These are phyloP conservation scores for Myotis findleyi DNA, from an alignment of 2,797 vertebrate species.

Conservation along the genomic window DNA sequence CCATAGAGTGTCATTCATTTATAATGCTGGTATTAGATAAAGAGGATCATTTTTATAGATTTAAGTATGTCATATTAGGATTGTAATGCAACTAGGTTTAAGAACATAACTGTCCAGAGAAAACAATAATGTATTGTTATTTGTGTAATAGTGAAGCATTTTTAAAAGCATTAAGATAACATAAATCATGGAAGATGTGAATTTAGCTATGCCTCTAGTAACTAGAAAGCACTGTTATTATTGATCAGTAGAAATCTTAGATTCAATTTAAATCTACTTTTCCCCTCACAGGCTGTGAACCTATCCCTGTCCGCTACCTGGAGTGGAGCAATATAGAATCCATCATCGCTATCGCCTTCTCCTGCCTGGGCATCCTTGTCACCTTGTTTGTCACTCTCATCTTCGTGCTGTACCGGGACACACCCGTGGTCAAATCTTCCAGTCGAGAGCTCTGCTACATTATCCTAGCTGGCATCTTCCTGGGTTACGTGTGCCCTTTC, in stretches of 20 bases:
- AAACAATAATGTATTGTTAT: not conserved
- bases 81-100: not conserved
- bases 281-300: slow-evolving; percentile 92
- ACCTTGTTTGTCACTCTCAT: slow-evolving; percentile 99
- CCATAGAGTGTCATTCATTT: slow-evolving; percentile 4
- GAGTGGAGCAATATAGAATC: slow-evolving; percentile 98
- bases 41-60: not conserved
- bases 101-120: not conserved
- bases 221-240: not conserved
- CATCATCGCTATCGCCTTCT: slow-evolving; percentile 97
- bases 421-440: slow-evolving; percentile 98
- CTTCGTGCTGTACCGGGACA: slow-evolving; percentile 98
- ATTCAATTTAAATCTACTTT: slow-evolving; percentile 54
- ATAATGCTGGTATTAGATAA: slow-evolving; percentile 54
- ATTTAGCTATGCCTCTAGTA: not conserved
- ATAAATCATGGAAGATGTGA: not conserved
- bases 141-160: not conserved
- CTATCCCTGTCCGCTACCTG: slow-evolving; percentile 94
- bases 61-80: not conserved
- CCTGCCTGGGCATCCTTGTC: slow-evolving; percentile 97
- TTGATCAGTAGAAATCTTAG: not conserved
- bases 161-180: not conserved
- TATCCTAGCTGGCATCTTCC: slow-evolving; percentile 97
- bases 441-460: slow-evolving; percentile 99
- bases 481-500: slow-evolving; percentile 98